A percentile compares a stretch with the other conserved stretches of the same genome.
Conservation (phyloP, 2,888 invertebrate species). For the Eledone cirrhosa region DNA sequence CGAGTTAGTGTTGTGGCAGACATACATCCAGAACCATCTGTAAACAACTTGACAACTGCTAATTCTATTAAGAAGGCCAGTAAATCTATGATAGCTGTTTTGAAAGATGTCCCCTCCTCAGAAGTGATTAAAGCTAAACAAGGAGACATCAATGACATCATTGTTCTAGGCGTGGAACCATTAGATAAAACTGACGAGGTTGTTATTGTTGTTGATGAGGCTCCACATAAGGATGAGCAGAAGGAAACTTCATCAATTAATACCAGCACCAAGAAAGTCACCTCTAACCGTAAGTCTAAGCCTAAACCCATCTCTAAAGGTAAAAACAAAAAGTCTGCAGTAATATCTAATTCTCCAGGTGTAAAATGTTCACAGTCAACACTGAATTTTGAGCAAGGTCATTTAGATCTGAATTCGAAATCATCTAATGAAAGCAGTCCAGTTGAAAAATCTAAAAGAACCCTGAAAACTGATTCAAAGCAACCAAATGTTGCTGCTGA, state of each 20-base stretch:
- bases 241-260: too few species aligned
- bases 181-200: too few species aligned
- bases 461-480: too few species aligned
- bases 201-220: too few species aligned
- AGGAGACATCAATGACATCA: not conserved
- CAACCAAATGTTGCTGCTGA: too few species aligned
- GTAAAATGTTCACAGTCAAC: not conserved
- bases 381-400: not conserved
- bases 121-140: not conserved
- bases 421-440: too few species aligned
- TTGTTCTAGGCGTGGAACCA: not conserved
- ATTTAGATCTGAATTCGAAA: conserved; percentile 17
- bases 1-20: not conserved
- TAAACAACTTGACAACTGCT: not conserved
- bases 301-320: too few species aligned
- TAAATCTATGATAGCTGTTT: not conserved
- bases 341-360: not conserved
- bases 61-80: not conserved
- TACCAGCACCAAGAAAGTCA: too few species aligned
- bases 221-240: too few species aligned
- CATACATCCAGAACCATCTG: conserved; percentile 8
- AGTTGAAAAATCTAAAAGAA: too few species aligned
- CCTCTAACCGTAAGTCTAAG: too few species aligned
- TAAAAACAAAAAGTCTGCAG: too few species aligned
- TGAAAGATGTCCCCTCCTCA: not conserved